Percentiles rank a stretch among this genome's conserved stretches.
Evolutionary conservation across 2,797 vertebrate genomes (phyloP).

Genomic region (Oophaga sylvatica): DNA sequence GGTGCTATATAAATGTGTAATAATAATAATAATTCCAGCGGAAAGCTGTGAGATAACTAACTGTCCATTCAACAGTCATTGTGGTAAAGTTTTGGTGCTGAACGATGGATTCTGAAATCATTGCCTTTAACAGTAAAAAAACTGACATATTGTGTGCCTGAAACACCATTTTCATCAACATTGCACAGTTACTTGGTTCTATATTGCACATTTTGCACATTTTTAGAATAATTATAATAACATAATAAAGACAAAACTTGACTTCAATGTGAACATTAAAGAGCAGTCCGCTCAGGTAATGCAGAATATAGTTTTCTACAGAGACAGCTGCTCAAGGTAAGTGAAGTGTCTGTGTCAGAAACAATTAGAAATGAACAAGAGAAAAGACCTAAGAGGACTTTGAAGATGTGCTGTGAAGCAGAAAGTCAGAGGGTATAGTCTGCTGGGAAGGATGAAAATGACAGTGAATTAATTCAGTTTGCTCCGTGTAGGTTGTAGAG

Average conservation of each 20-base stretch:
- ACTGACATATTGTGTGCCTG: background rate
- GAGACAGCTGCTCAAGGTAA: conserved; percentile 41
- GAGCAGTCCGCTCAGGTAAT: background rate
- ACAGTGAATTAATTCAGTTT: conserved; percentile 10
- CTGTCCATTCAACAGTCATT: no score
- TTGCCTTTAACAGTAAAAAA: no score
- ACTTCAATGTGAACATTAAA: conserved; percentile 12
- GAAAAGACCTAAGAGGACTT: conserved; percentile 46
- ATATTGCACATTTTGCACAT: background rate
- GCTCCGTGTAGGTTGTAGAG: conserved; percentile 1
- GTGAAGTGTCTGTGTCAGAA: conserved; percentile 44
- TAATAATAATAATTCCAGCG: no score
- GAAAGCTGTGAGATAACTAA: no score
- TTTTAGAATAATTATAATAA: background rate
- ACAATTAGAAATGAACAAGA: conserved; percentile 52
- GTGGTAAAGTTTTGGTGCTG: no score
- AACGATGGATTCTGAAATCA: no score
- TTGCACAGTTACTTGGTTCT: background rate
- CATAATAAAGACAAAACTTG: conserved; percentile 15
- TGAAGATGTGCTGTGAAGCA: conserved; percentile 29
- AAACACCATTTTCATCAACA: background rate
- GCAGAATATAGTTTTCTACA: background rate
- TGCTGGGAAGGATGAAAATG: conserved; percentile 26
- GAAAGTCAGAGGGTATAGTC: conserved; percentile 27
- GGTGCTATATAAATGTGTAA: no score